Percentiles rank a stretch among this genome's conserved stretches.
Conservation (phyloP, 1,140 invertebrate species). For the Wasmannia auropunctata region DNA sequence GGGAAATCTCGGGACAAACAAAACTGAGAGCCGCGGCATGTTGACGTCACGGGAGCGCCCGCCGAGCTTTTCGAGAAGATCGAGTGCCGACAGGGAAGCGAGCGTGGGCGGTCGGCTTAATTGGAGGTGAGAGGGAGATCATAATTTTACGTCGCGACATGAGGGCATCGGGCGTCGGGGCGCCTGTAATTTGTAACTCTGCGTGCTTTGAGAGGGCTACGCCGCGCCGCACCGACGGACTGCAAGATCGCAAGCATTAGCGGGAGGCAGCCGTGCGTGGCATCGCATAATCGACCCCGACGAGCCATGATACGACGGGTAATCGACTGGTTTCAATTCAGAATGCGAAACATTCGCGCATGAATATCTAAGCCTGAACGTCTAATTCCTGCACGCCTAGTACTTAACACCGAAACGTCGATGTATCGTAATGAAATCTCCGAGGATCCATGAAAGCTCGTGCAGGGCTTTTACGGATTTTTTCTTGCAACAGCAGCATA, state of each 20-base stretch:
- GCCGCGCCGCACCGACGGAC: slow-evolving; percentile 27
- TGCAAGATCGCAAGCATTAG: slow-evolving; percentile 62
- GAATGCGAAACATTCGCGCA: slow-evolving; percentile 42
- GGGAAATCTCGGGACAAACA: slow-evolving; percentile 42
- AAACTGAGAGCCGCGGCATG: slow-evolving; percentile 55
- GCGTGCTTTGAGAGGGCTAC: slow-evolving; percentile 60
- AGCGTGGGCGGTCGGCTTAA: slow-evolving; percentile 63
- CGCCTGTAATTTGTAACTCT: slow-evolving; percentile 70
- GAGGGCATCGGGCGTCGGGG: slow-evolving; percentile 61
- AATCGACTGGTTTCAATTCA: slow-evolving; percentile 44
- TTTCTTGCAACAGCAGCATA: background rate
- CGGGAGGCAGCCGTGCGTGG: slow-evolving; percentile 56
- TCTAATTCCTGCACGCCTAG: background rate
- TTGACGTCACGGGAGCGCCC: slow-evolving; percentile 56
- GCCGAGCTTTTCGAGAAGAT: slow-evolving; percentile 59
- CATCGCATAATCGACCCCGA: slow-evolving; percentile 57
- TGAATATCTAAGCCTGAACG: slow-evolving; percentile 29
- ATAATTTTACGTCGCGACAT: slow-evolving; percentile 73
- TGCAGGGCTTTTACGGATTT: background rate
- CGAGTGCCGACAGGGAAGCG: slow-evolving; percentile 63
- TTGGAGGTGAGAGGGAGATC: slow-evolving; percentile 71
- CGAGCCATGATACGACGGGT: slow-evolving; percentile 29
- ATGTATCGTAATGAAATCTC: background rate
- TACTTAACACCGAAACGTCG: background rate
- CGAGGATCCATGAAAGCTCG: background rate